Base-by-base conservation (phyloP, 2,888 invertebrate genomes). In the Xylota segnis region DNA sequence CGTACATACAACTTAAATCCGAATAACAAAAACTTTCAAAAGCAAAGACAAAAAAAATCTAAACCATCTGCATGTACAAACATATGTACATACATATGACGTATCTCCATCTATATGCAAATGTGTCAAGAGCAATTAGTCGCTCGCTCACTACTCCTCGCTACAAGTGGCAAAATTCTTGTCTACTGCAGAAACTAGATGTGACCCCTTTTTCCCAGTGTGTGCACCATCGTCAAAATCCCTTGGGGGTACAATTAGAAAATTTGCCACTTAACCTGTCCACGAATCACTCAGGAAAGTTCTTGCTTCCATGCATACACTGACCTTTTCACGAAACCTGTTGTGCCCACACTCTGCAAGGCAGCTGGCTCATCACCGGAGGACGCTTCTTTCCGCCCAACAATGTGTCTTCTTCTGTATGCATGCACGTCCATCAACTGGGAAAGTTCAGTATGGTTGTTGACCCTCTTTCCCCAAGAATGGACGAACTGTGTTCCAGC, bases 261-360 rank as follows among this genome's bases (percentile, higher is more conserved):
- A 74, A 86, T 86, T 86, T 72, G 68, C 86, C 81, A 86, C 82
- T 82, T 86, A 86, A 86, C 82, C 86, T 86, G 82, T 82, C 86
- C 82, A 86, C 86, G 77, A 86, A 77, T 86, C 76, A 72, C 72
- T 82, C 86, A 66, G 61, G 5, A 76, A 82, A 82, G 56, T 81
- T 84, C 65, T 65, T 59, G 18, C 65, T 59, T n/a, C 81, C 50
- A 63, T 58, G 27, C 47, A 32, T 47, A n/a, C 52, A 70, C 18
- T 83, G 84, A 81, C 81, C 79, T 84, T 83, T 81, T 75, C 74
- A 81, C 70, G 34, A 37, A 45, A 81, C 75, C 75, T 84, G 84
- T 81, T 84, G 79, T 75, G 52, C 45, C 74, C 74, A 65, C 54
- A 65, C 56, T 52, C 56, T 37, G 47, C 12, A 12, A 32, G 68